Evolutionary conservation across 1,140 invertebrate species (phyloP).

Genomic region (Hyles euphorbiae): DNA sequence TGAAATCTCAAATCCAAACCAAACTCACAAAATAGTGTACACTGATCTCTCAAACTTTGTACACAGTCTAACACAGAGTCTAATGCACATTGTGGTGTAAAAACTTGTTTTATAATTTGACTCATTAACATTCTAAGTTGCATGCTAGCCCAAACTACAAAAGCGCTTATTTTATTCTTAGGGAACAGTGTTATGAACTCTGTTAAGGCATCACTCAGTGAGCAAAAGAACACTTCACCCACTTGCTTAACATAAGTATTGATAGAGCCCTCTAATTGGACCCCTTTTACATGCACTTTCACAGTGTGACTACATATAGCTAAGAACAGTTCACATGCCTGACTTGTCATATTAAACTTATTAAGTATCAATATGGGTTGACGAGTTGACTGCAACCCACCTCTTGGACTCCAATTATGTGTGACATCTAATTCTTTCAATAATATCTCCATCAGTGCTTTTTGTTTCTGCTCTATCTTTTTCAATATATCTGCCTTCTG

Average conservation of each 20-base stretch:
- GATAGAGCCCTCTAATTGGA: conserved; percentile 92
- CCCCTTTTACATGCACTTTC: conserved; percentile 87
- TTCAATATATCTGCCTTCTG: conserved; percentile 58
- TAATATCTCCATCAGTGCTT: conserved; percentile 88
- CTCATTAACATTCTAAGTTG: conserved; percentile 90
- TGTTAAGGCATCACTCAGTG: conserved; percentile 89
- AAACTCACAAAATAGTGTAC: conserved; percentile 77
- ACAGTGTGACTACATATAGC: conserved; percentile 89
- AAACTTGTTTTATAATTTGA: conserved; percentile 92
- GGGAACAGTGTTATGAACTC: conserved; percentile 92
- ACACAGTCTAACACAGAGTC: conserved; percentile 92
- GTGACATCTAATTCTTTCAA: conserved; percentile 92
- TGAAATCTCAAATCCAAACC: conserved; percentile 85
- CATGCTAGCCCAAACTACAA: conserved; percentile 93
- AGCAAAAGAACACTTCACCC: conserved; percentile 91
- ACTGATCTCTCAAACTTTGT: conserved; percentile 84
- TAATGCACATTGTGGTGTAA: conserved; percentile 91
- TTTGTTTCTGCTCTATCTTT: conserved; percentile 84
- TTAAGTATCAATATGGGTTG: conserved; percentile 92
- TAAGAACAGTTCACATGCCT: conserved; percentile 91
- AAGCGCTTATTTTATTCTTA: conserved; percentile 85
- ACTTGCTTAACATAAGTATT: conserved; percentile 90
- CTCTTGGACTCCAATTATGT: conserved; percentile 92
- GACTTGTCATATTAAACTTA: conserved; percentile 85
- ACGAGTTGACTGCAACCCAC: conserved; percentile 91